Conservation (phyloP, 2,888 invertebrate genomes). For the Polia nebulosa region DNA sequence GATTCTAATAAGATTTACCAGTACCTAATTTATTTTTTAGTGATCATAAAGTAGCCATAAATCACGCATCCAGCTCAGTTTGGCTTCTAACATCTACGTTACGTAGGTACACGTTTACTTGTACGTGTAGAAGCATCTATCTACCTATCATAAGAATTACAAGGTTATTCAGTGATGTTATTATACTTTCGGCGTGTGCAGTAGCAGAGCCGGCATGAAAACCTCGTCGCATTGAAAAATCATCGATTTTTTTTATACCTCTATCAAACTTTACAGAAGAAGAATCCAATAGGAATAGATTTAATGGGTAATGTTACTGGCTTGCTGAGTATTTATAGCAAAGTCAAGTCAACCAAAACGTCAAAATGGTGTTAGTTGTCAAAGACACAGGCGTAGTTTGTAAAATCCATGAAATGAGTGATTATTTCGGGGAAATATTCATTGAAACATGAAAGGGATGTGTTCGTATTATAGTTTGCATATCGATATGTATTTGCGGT, state of each 20-base stretch:
- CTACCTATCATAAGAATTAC: slow-evolving; percentile 14
- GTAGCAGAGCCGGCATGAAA: slow-evolving; percentile 23
- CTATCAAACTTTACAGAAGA: slow-evolving; percentile 37
- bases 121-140: slow-evolving; percentile 3
- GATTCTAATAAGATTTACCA: neutral
- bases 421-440: slow-evolving; percentile 79
- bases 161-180: slow-evolving; percentile 50
- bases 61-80: slow-evolving; percentile 17
- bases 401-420: slow-evolving; percentile 83
- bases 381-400: slow-evolving; percentile 87
- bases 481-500: slow-evolving; percentile 75
- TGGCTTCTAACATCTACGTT: slow-evolving; percentile 10
- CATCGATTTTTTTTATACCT: slow-evolving; percentile 62
- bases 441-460: slow-evolving; percentile 78
- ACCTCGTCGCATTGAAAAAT: slow-evolving; percentile 54
- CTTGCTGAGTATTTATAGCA: slow-evolving; percentile 73
- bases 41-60: neutral
- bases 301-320: slow-evolving; percentile 79
- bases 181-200: slow-evolving; percentile 32
- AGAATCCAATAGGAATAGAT: slow-evolving; percentile 50
- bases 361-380: slow-evolving; percentile 90
- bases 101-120: slow-evolving; percentile 6
- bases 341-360: slow-evolving; percentile 81
- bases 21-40: neutral
- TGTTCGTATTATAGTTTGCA: slow-evolving; percentile 77